Conservation (phyloP, 2,797 vertebrate species). For the Dipus sagitta region DNA sequence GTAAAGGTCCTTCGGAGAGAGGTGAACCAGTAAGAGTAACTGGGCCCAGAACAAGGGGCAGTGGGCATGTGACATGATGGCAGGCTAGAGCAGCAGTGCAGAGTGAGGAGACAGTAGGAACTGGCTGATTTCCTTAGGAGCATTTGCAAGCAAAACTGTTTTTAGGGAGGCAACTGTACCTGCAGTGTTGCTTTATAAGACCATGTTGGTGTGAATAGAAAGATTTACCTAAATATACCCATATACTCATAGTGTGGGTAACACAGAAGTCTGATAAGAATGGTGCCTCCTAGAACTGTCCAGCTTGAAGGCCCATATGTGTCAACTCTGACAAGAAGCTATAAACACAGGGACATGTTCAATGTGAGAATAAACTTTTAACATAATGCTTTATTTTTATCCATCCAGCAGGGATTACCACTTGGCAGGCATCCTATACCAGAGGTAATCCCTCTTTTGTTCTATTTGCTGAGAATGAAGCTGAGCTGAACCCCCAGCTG, state of each 20-base stretch:
- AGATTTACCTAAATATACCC: not conserved
- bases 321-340: not conserved
- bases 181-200: not conserved
- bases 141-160: not conserved
- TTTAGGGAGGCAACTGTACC: not conserved
- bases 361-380: conserved; percentile 16
- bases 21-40: not conserved
- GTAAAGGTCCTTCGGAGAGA: not conserved
- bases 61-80: rapidly evolving
- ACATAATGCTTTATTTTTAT: conserved; percentile 38
- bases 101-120: not conserved
- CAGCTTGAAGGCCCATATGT: not conserved
- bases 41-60: rapidly evolving
- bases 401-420: not conserved
- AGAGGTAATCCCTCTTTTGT: not conserved
- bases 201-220: not conserved
- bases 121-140: not conserved
- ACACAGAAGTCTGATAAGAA: not conserved
- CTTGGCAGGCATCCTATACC: not conserved
- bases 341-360: not conserved
- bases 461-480: conserved; percentile 62
- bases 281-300: rapidly evolving
- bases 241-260: not conserved
- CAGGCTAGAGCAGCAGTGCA: not conserved
- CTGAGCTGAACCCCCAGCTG: not conserved